Evolutionary conservation across 1,140 invertebrate species (phyloP).

Genomic region (Probaryconus sp.): DNA sequence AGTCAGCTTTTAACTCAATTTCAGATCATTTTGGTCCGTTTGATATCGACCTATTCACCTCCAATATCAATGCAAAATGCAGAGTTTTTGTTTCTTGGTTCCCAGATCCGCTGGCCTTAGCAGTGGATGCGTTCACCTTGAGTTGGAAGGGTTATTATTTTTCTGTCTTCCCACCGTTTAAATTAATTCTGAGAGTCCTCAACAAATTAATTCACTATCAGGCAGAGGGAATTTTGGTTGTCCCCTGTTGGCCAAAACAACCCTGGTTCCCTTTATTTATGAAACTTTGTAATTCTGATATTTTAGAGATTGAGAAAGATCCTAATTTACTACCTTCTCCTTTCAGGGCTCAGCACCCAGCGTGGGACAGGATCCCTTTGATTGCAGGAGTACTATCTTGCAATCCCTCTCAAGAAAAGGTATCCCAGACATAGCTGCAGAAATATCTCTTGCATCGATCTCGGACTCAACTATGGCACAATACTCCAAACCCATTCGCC

Average conservation of each 20-base stretch:
- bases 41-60: constrained; percentile 18
- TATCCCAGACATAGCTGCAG: not conserved
- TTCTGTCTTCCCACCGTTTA: constrained; percentile 29
- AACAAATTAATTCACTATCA: constrained; percentile 11
- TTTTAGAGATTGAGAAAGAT: constrained; percentile 4
- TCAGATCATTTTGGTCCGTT: not conserved
- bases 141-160: constrained; percentile 9
- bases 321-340: constrained; percentile 17
- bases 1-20: not conserved
- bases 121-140: constrained; percentile 16
- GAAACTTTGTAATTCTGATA: constrained; percentile 1
- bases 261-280: constrained; percentile 28
- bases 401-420: not conserved
- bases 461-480: not conserved
- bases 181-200: constrained; percentile 5
- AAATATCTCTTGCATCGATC: constrained; percentile 15
- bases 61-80: too few relatives aligned
- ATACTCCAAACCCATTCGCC: constrained; percentile 18
- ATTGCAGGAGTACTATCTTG: constrained; percentile 21
- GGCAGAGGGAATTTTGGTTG: constrained; percentile 13
- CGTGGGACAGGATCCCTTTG: constrained; percentile 11
- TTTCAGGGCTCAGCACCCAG: constrained; percentile 5
- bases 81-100: too few relatives aligned
- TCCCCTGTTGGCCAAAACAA: constrained; percentile 28
- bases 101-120: constrained; percentile 7